Percentiles rank a stretch among this genome's conserved stretches.
These are phyloP conservation scores for Nothura maculosa DNA, from an alignment of 2,797 vertebrate genomes.

Conservation along the genomic window DNA sequence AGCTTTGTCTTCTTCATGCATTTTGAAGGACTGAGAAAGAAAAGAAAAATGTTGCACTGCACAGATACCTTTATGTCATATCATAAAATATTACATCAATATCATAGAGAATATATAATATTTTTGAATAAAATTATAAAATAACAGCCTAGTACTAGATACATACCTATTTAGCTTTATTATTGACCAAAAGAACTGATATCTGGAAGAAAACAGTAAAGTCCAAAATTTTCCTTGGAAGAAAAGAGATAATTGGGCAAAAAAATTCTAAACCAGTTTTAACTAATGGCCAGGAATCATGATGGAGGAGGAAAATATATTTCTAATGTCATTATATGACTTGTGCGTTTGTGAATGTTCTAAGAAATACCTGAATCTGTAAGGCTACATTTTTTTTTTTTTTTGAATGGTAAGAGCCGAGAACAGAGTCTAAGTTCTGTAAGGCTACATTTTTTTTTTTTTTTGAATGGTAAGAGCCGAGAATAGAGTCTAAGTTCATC, in stretches of 20 bases:
- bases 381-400: not conserved
- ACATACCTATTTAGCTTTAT: not conserved
- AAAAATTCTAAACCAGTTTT: not conserved
- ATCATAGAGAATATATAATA: not conserved
- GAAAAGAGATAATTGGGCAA: not conserved
- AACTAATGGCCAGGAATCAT: not conserved
- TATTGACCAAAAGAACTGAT: not conserved
- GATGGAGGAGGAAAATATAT: not conserved
- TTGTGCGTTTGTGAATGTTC: not conserved
- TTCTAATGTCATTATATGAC: not conserved
- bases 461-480: not conserved
- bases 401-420: not conserved
- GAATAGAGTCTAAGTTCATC: not conserved
- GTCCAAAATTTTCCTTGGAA: not conserved
- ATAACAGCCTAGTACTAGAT: not conserved
- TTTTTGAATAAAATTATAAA: not conserved
- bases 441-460: not conserved
- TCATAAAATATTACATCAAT: not conserved
- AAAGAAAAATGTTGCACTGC: not conserved
- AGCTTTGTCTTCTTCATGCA: conserved; percentile 36
- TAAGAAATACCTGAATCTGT: not conserved
- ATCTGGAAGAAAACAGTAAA: not conserved
- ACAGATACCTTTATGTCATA: not conserved
- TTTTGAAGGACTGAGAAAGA: not conserved
- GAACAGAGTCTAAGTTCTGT: not conserved